Evolutionary conservation across 2,113 vertebrate genomes (phyloP).

Genomic region (Ornithorhynchus anatinus): DNA sequence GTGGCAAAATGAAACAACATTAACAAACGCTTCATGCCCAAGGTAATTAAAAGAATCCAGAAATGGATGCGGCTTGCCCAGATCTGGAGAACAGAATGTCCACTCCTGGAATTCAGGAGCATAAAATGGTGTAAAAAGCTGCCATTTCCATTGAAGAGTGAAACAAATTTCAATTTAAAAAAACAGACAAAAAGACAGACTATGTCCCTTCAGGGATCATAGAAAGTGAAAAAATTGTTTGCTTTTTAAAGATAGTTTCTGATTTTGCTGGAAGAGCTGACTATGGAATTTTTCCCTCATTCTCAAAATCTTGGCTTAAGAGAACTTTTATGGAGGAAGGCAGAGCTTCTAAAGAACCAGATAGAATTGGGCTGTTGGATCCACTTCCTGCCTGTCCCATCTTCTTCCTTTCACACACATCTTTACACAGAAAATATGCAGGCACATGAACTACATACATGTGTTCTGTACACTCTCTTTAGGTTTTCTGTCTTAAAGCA

Average conservation of each 20-base stretch:
- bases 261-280: slow-evolving; percentile 24
- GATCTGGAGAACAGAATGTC: slow-evolving; percentile 25
- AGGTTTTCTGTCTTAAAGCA: too few relatives aligned
- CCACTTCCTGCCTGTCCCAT: too few relatives aligned
- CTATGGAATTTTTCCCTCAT: not conserved
- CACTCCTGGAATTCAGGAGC: slow-evolving; percentile 13
- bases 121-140: slow-evolving; percentile 27
- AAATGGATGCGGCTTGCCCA: slow-evolving; percentile 29
- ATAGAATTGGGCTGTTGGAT: too few relatives aligned
- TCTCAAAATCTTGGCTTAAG: not conserved
- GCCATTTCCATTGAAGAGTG: slow-evolving; percentile 16
- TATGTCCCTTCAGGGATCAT: not conserved
- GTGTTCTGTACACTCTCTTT: too few relatives aligned
- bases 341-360: slow-evolving; percentile 35
- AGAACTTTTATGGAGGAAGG: not conserved
- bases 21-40: slow-evolving; percentile 53
- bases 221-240: slow-evolving; percentile 16
- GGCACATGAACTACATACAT: too few relatives aligned
- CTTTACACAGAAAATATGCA: not conserved
- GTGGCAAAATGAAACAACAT: slow-evolving; percentile 57
- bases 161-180: slow-evolving; percentile 45
- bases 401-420: not conserved
- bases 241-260: slow-evolving; percentile 18
- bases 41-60: slow-evolving; percentile 33
- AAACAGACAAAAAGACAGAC: slow-evolving; percentile 24